Conservation (phyloP, 2,888 invertebrate species). For the Drosophila multiciliata region DNA sequence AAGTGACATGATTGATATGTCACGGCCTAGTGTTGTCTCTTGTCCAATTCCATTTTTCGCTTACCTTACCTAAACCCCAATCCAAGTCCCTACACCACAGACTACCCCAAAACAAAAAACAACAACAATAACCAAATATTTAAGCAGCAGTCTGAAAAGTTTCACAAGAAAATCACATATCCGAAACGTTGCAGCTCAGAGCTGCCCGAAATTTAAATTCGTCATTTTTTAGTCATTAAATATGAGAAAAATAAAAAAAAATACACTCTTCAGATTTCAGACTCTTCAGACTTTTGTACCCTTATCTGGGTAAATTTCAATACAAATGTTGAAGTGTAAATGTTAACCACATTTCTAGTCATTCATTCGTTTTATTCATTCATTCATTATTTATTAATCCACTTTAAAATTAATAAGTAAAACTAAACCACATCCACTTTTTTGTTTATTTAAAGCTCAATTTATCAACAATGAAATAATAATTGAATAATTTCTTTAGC, state of each 20-base stretch:
- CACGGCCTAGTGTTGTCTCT: conserved; percentile 13
- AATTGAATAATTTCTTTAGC: not conserved
- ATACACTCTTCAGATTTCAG: too few relatives aligned
- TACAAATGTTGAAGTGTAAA: not conserved
- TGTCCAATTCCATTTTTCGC: not conserved
- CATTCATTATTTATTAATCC: not conserved
- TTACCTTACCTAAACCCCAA: not conserved
- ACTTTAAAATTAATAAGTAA: not conserved
- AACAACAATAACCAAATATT: conserved; percentile 1
- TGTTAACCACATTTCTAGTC: not conserved
- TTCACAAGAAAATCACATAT: conserved; percentile 35
- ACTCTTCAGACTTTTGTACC: too few relatives aligned
- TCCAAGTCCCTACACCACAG: conserved; percentile 15
- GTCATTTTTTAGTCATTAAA: not conserved
- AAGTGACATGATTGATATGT: conserved; percentile 76
- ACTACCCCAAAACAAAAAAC: not conserved
- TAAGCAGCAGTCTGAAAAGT: not conserved
- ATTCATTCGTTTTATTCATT: not conserved
- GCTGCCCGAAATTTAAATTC: not conserved
- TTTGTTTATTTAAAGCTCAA: not conserved
- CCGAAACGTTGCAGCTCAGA: conserved; percentile 49
- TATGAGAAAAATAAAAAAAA: not conserved
- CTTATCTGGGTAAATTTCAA: not conserved
- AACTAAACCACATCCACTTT: not conserved
- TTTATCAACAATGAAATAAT: not conserved